These are phyloP conservation scores for Hypomesus transpacificus DNA, from an alignment of 2,113 vertebrate genomes.

Conservation along the genomic window DNA sequence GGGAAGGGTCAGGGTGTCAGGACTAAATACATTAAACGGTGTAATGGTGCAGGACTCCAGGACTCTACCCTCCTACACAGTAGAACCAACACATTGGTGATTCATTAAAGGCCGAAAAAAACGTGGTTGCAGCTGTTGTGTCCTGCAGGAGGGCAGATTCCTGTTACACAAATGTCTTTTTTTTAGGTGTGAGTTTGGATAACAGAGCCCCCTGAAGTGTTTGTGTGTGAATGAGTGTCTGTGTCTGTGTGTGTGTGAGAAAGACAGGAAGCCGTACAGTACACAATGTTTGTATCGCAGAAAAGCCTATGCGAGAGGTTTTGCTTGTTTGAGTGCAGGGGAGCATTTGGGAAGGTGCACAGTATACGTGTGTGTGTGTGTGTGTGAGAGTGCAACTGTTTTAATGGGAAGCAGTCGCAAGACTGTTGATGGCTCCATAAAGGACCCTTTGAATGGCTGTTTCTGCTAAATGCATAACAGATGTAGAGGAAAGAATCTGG, in stretches of 20 bases:
- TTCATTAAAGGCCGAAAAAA: slow-evolving; percentile 29
- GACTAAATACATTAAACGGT: slow-evolving; percentile 66
- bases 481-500: slow-evolving; percentile 77
- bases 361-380: slow-evolving; percentile 21
- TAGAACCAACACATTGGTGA: slow-evolving; percentile 39
- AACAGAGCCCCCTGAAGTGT: slow-evolving; percentile 21
- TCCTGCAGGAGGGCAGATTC: slow-evolving; percentile 42
- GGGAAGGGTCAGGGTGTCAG: slow-evolving; percentile 29
- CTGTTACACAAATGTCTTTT: slow-evolving; percentile 26
- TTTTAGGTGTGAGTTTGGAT: slow-evolving; percentile 11
- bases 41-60: slow-evolving; percentile 46
- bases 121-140: slow-evolving; percentile 49
- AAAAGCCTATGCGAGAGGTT: neutral
- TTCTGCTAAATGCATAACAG: slow-evolving; percentile 73
- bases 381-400: slow-evolving; percentile 43
- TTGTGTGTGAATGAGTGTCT: slow-evolving; percentile 18
- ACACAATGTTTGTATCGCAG: neutral
- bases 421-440: slow-evolving; percentile 70
- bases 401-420: slow-evolving; percentile 69
- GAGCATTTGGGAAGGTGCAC: neutral
- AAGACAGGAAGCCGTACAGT: neutral
- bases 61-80: slow-evolving; percentile 17
- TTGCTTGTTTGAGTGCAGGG: neutral
- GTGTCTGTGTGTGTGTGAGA: slow-evolving; percentile 1
- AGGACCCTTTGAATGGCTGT: slow-evolving; percentile 73